A percentile compares a stretch with the other conserved stretches of the same genome.
phyloP scores from a whole-genome alignment of 2,888 invertebrate species.

The Pristionchus arcanus region DNA sequence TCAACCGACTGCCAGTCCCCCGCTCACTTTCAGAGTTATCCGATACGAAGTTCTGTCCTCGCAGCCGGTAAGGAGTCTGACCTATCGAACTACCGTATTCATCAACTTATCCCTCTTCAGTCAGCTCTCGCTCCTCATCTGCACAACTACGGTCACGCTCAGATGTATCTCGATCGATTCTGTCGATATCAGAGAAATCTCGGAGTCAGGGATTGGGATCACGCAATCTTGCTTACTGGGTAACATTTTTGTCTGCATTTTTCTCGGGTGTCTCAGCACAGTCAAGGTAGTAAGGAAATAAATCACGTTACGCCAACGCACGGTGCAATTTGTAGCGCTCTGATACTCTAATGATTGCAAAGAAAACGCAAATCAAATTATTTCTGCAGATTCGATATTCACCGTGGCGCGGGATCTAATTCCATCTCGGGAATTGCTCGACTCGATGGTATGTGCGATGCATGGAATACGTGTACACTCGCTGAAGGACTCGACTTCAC shows the following conservation, averaged over 20 bases:
- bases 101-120: constrained; percentile 60
- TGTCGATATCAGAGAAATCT: constrained; percentile 77
- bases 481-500: constrained; percentile 79
- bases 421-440: constrained; percentile 79
- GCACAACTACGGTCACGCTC: constrained; percentile 78
- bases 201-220: constrained; percentile 78
- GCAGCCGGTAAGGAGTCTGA: constrained; percentile 72
- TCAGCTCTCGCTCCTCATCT: constrained; percentile 76
- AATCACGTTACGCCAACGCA: too few species aligned
- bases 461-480: constrained; percentile 79
- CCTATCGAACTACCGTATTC: background rate
- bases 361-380: background rate
- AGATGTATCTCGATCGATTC: constrained; percentile 77
- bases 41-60: constrained; percentile 77
- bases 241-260: constrained; percentile 57
- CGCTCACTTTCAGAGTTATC: constrained; percentile 77
- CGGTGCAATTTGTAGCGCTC: background rate
- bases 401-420: constrained; percentile 76
- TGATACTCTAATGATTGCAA: background rate
- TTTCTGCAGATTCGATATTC: constrained; percentile 72
- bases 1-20: constrained; percentile 77
- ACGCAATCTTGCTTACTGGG: constrained; percentile 79
- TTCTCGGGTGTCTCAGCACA: background rate
- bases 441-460: constrained; percentile 78
- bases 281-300: too few species aligned